phyloP scores from a whole-genome alignment of 2,888 invertebrate genomes.

The Caenorhabditis sp. region DNA sequence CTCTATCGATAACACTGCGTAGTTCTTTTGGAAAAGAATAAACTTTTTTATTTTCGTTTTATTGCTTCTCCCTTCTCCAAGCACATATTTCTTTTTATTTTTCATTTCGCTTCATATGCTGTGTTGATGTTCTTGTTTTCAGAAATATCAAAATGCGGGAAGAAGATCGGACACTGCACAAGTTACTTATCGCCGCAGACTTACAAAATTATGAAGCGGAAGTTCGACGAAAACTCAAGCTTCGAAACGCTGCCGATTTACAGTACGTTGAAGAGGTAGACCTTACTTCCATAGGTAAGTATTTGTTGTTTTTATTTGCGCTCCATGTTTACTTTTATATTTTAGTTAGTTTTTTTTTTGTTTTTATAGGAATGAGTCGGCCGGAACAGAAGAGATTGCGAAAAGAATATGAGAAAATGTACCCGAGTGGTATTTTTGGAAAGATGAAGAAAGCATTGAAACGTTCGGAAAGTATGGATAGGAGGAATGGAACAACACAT shows the following conservation, averaged over 20 bases:
- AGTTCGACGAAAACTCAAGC: slow-evolving; percentile 58
- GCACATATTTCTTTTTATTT: background rate
- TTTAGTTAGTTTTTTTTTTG: background rate
- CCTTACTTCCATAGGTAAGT: slow-evolving; percentile 85
- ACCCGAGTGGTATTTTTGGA: slow-evolving; percentile 58
- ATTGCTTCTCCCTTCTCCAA: background rate
- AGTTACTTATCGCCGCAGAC: slow-evolving; percentile 51
- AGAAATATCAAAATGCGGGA: slow-evolving; percentile 24
- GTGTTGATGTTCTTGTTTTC: too few species aligned
- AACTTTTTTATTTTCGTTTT: background rate
- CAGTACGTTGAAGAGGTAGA: slow-evolving; percentile 89
- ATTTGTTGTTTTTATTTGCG: background rate
- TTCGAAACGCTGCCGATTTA: slow-evolving; percentile 67
- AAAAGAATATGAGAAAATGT: slow-evolving; percentile 91
- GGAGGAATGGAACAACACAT: slow-evolving; percentile 15
- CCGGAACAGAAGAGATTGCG: slow-evolving; percentile 90
- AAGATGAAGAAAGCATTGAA: slow-evolving; percentile 57
- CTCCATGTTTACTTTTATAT: slow-evolving; percentile 1
- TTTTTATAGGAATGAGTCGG: slow-evolving; percentile 61
- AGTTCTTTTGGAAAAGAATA: background rate
- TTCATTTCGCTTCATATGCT: background rate
- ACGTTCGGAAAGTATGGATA: slow-evolving; percentile 26
- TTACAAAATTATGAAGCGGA: slow-evolving; percentile 58
- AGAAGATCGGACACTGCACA: slow-evolving; percentile 43
- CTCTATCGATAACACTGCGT: background rate